Base-by-base conservation (phyloP, 1,140 invertebrate genomes). In the Calliphora vicina region DNA sequence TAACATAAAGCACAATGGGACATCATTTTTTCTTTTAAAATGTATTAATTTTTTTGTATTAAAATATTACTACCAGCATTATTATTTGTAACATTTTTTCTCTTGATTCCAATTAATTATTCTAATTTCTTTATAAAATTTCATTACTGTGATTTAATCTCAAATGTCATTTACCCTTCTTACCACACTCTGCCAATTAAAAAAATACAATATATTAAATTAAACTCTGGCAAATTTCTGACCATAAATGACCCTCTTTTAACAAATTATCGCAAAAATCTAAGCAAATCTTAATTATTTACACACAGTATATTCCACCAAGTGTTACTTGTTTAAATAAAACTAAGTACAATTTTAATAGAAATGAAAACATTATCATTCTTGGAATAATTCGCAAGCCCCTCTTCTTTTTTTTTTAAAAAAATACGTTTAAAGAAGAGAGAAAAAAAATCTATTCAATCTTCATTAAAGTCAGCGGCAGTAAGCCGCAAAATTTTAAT, bases 321-420 rank as follows among this genome's bases (percentile, higher is more conserved):
- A 35, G 35, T 35, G 35, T 35, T 35, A 35, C 35, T 35, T 0
- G 35, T 2, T 35, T 8, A 5, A 35, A 35, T 8, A 5, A 35
- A 35, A 5, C 35, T 35, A 50, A 50, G 45, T 67, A 17, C 61
- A 25, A 8, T 1, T 67, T n/a, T 23, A 67, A 67, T 67, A 67
- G 61, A 67, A 67, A 67, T 67, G 10, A 23, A 67, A 67, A 67
- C 61, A 67, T 67, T 67, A 67, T 67, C 61, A 67, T 67, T 67
- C 61, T 67, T 67, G 12, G 61, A 67, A 67, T 67, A 23, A 6
- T 67, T 67, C 23, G n/a, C 20, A 23, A 67, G 25, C 61, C 20
- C 61, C 61, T 23, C 45, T 50, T 23, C 61, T 10, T 20, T n/a
- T n/a, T n/a, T n/a, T n/a, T n/a, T n/a, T n/a, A n/a, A n/a, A n/a